Conservation (phyloP, 2,113 vertebrate genomes). For the Loxodonta africana region DNA sequence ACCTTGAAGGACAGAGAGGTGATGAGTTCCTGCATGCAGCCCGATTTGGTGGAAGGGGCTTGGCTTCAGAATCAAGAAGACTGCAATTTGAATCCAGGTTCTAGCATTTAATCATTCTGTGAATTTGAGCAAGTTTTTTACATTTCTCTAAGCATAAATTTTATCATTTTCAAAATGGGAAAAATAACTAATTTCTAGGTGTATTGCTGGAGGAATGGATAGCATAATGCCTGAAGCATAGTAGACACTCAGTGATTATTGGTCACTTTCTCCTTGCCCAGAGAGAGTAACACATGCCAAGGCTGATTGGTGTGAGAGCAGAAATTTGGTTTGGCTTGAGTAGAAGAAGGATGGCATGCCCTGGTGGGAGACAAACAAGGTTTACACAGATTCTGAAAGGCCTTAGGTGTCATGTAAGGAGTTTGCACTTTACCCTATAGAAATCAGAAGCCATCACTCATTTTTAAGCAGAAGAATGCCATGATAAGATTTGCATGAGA, state of each 20-base stretch:
- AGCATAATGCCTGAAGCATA: neutral
- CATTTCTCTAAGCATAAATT: slow-evolving; percentile 4
- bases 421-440: neutral
- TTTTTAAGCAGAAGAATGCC: neutral
- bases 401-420: neutral
- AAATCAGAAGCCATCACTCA: neutral
- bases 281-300: neutral
- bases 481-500: slow-evolving; percentile 7
- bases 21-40: neutral
- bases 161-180: slow-evolving; percentile 8
- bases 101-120: neutral
- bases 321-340: neutral
- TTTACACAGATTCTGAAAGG: slow-evolving; percentile 2
- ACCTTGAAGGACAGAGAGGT: slow-evolving; percentile 20
- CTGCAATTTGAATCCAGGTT: neutral
- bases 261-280: neutral
- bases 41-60: neutral
- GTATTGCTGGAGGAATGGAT: neutral
- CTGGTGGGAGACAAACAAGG: neutral
- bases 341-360: neutral
- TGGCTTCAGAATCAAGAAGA: neutral
- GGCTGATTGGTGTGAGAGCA: neutral
- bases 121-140: neutral
- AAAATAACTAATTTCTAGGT: neutral
- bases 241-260: neutral